These are phyloP conservation scores for Colius striatus DNA, from an alignment of 2,113 vertebrate species.

Conservation along the genomic window DNA sequence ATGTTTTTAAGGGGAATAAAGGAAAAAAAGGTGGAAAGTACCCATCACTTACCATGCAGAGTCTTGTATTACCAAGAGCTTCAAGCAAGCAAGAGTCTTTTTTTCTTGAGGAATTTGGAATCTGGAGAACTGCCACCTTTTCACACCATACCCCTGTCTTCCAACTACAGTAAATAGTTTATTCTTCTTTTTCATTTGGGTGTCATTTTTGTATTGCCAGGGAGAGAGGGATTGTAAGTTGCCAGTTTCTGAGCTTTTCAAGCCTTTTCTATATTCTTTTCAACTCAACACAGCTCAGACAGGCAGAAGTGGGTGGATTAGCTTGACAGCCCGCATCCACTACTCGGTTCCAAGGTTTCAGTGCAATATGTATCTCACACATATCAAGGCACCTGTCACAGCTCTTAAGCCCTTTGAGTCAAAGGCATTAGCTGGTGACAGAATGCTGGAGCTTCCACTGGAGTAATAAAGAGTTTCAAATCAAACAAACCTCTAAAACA, in stretches of 20 bases:
- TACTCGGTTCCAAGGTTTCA: neutral
- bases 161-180: neutral
- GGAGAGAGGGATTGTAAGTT: neutral
- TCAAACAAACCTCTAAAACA: neutral
- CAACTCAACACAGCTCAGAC: neutral
- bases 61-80: neutral
- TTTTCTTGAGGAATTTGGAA: neutral
- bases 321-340: constrained; percentile 21
- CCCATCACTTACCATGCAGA: neutral
- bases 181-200: neutral
- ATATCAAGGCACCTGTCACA: neutral
- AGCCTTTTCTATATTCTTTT: constrained; percentile 35
- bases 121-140: neutral
- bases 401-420: neutral
- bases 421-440: neutral
- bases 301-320: constrained; percentile 37
- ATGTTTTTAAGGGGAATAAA: neutral
- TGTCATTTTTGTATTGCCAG: neutral
- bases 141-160: neutral
- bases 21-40: neutral
- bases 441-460: neutral
- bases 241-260: neutral
- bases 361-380: neutral
- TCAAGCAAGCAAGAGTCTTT: neutral
- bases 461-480: neutral